Evolutionary conservation across 2,888 invertebrate species (phyloP), one percentile per base, ranked within the genome.

Genomic region (Dolichopus griseipennis): DNA sequence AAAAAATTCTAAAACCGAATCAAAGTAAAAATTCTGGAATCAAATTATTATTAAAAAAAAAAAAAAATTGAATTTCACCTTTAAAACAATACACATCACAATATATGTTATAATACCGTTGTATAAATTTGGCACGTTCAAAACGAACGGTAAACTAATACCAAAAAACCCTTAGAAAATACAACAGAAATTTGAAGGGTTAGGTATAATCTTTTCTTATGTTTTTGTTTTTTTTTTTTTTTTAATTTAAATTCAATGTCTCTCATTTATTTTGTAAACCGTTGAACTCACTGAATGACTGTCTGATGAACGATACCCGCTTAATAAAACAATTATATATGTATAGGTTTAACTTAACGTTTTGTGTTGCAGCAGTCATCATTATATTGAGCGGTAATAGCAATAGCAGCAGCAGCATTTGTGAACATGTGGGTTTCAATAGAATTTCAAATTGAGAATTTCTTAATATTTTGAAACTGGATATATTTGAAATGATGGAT

Each of bases 391-490:
- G 2, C 37, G 9, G 9, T 34, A 34, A 34, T 34, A 37, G 12
- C 37, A 52, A 52, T 2, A 52, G 5, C 52, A 52, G 27, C 27
- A 27, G 27, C 27, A 27, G 27, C 27, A 52, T 52, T 18, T 52
- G 52, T 52, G 52, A 52, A 52, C 52, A 52, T 52, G 52, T 52
- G 52, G 52, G 52, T 15, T 52, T 52, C 52, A 52, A 52, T 52
- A 52, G 52, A 52, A 52, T 52, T 52, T 52, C n/a, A 52, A n/a
- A 52, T 52, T 6, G 9, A 12, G 15, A 52, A 52, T 12, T 52
- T 52, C 52, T 52, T 15, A 52, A 52, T 41, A 41, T 52, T 37
- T 52, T 52, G 52, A 18, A 52, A 52, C 15, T 52, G n/a, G n/a
- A 52, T 52, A 52, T 52, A 52, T 52, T 52, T 12, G 18, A 52